Conservation (phyloP, 1,140 invertebrate species). For the Homalodisca vitripennis region DNA sequence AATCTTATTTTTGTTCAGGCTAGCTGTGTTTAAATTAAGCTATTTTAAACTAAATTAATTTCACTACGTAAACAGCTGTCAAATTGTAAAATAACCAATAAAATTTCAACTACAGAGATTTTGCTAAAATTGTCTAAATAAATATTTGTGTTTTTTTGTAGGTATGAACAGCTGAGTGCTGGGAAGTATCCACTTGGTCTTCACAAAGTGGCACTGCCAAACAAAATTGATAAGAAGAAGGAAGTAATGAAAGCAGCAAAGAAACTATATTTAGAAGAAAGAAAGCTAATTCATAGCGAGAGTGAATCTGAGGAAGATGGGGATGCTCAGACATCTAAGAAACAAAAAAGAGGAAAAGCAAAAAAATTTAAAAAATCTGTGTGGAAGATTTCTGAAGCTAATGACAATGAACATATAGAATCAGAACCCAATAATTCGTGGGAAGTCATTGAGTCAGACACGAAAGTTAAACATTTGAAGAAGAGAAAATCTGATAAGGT, state of each 20-base stretch:
- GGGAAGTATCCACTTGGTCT: conserved; percentile 64
- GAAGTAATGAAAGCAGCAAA: conserved; percentile 26
- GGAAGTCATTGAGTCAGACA: conserved; percentile 11
- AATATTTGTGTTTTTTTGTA: no score
- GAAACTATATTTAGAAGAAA: conserved; percentile 17
- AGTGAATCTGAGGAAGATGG: conserved; percentile 6
- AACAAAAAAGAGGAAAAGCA: conserved; percentile 1
- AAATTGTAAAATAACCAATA: no score
- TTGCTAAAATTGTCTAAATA: no score
- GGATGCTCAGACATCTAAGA: not conserved
- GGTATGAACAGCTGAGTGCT: conserved; percentile 54
- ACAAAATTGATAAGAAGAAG: conserved; percentile 32
- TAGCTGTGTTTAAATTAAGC: no score
- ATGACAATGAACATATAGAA: not conserved
- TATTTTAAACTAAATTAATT: no score
- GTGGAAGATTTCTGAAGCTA: conserved; percentile 11
- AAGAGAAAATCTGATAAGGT: conserved; percentile 16
- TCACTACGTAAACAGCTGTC: no score
- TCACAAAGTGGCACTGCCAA: conserved; percentile 43
- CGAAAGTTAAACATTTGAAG: conserved; percentile 15
- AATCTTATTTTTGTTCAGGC: no score
- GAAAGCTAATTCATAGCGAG: conserved; percentile 17
- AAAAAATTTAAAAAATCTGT: not conserved
- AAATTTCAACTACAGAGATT: no score
- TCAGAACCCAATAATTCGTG: not conserved